These are phyloP conservation scores for Dendroctonus valens DNA, from an alignment of 1,140 invertebrate genomes.

Conservation along the genomic window DNA sequence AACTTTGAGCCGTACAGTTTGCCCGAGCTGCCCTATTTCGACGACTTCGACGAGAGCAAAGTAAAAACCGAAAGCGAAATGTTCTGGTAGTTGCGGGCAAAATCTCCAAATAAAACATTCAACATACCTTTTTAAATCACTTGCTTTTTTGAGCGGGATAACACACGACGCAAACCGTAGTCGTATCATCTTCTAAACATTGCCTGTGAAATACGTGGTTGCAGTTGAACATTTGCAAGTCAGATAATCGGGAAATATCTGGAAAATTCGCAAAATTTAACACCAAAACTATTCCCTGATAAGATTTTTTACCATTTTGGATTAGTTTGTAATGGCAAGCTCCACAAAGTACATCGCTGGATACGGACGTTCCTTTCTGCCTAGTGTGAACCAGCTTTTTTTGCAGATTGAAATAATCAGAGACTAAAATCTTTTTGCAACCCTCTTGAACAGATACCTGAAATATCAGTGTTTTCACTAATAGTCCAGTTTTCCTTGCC, in stretches of 20 bases:
- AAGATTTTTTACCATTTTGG: slow-evolving; percentile 13
- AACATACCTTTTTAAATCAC: slow-evolving; percentile 29
- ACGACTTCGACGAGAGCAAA: slow-evolving; percentile 15
- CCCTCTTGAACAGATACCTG: slow-evolving; percentile 84
- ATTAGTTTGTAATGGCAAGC: slow-evolving; percentile 69
- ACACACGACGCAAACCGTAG: slow-evolving; percentile 43
- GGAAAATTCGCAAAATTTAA: slow-evolving; percentile 24
- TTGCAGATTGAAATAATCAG: slow-evolving; percentile 88
- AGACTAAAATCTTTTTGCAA: slow-evolving; percentile 82
- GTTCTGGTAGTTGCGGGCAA: slow-evolving; percentile 5
- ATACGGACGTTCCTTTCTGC: slow-evolving; percentile 70
- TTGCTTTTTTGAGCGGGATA: slow-evolving; percentile 37
- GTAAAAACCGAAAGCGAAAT: slow-evolving; percentile 14
- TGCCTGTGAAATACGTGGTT: slow-evolving; percentile 86
- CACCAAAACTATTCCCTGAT: neutral
- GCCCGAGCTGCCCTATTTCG: slow-evolving; percentile 25
- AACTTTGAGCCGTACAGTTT: slow-evolving; percentile 49
- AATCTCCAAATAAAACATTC: neutral
- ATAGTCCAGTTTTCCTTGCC: neutral
- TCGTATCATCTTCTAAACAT: slow-evolving; percentile 62
- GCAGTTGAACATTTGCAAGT: slow-evolving; percentile 81
- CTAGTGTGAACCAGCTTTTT: slow-evolving; percentile 76
- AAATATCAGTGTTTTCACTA: slow-evolving; percentile 10
- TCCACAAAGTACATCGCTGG: slow-evolving; percentile 72
- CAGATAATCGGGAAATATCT: slow-evolving; percentile 40